Percentiles rank a stretch among this genome's conserved stretches.
phyloP scores from a whole-genome alignment of 1,140 invertebrate genomes.

The Hetaerina americana region DNA sequence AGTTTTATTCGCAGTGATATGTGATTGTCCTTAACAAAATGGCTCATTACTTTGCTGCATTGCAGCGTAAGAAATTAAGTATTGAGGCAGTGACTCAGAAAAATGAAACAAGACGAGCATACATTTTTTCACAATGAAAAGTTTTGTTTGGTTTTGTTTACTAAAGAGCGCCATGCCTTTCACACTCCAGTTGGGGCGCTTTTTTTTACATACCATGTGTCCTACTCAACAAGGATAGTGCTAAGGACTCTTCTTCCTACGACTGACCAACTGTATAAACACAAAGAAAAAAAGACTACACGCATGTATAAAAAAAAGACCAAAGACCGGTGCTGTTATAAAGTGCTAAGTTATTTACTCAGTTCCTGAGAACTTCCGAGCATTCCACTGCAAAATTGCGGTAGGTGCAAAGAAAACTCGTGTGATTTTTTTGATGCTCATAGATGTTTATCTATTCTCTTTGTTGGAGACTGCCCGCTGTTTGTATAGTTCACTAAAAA shows the following conservation, averaged over 20 bases:
- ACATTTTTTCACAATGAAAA: background rate
- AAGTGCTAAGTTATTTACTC: background rate
- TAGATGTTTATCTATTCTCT: background rate
- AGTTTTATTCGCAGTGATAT: background rate
- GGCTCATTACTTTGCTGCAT: background rate
- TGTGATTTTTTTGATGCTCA: background rate
- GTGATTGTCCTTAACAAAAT: background rate
- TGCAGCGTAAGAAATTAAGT: background rate
- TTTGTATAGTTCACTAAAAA: background rate
- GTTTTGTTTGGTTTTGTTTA: background rate
- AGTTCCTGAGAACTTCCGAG: background rate
- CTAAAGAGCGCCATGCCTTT: background rate
- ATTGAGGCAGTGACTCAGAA: background rate
- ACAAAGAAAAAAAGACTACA: background rate
- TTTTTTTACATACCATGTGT: background rate
- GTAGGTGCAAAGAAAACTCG: background rate
- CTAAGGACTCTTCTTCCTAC: background rate
- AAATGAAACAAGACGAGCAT: no score
- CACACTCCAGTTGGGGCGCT: background rate
- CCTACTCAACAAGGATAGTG: background rate
- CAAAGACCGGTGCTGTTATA: background rate
- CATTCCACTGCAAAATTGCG: background rate
- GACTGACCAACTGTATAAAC: background rate
- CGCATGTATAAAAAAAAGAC: background rate
- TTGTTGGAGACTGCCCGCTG: background rate